Evolutionary conservation across 2,888 invertebrate species (phyloP).

Genomic region (Uropetala carovei): DNA sequence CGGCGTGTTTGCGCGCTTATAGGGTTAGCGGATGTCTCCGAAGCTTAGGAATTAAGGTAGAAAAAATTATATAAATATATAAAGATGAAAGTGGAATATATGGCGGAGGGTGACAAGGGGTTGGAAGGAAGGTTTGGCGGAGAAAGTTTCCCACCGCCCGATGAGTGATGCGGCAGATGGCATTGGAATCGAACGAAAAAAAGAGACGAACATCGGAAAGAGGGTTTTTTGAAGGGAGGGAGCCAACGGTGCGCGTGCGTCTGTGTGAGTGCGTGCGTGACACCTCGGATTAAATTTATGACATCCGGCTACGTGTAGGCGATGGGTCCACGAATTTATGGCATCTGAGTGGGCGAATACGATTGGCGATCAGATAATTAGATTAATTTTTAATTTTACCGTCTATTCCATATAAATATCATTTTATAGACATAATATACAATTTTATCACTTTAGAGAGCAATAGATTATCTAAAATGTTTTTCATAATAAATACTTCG

Average conservation of each 20-base stretch:
- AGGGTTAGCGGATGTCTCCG: not conserved
- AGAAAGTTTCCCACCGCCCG: slow-evolving; percentile 48
- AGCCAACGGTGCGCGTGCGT: not conserved
- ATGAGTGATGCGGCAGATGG: slow-evolving; percentile 59
- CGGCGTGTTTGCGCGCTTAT: not conserved
- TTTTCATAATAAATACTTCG: too few relatives aligned
- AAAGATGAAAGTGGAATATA: slow-evolving; percentile 28
- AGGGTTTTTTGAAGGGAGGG: slow-evolving; percentile 29
- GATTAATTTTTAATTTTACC: not conserved
- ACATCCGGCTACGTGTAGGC: slow-evolving; percentile 41
- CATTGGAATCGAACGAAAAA: slow-evolving; percentile 51
- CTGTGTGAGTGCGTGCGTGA: slow-evolving; percentile 11
- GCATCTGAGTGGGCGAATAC: slow-evolving; percentile 15
- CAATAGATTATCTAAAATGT: too few relatives aligned
- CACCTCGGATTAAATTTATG: slow-evolving; percentile 47
- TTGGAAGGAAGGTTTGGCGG: not conserved
- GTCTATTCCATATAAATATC: too few relatives aligned
- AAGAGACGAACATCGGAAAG: slow-evolving; percentile 29
- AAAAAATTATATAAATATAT: slow-evolving; percentile 30
- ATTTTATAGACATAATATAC: too few relatives aligned
- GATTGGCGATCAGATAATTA: slow-evolving; percentile 41
- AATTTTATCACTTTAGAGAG: too few relatives aligned
- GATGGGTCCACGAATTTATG: not conserved
- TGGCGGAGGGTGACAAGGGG: not conserved
- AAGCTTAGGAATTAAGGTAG: not conserved